Percentiles rank a stretch among this genome's conserved stretches.
These are phyloP conservation scores for Syritta pipiens DNA, from an alignment of 2,888 invertebrate genomes.

Conservation along the genomic window DNA sequence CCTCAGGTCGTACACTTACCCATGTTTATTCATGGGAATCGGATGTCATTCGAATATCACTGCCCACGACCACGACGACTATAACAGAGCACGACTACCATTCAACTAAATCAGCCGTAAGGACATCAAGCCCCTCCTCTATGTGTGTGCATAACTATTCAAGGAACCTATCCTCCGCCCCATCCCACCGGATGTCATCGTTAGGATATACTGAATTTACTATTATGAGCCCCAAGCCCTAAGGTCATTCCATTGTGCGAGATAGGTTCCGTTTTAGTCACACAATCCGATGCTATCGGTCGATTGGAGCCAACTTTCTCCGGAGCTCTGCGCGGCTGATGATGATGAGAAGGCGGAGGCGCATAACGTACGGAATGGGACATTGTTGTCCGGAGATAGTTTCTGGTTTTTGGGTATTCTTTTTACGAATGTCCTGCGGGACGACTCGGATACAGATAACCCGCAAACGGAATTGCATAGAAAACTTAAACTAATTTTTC, in stretches of 20 bases:
- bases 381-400: conserved; percentile 25
- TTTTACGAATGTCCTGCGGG: conserved; percentile 44
- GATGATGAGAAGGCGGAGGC: conserved; percentile 13
- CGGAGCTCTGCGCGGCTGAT: no score
- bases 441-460: conserved; percentile 33
- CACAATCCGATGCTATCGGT: conserved; percentile 42
- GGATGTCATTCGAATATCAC: conserved; percentile 59
- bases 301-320: conserved; percentile 57
- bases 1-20: conserved; percentile 11
- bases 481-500: conserved; percentile 42
- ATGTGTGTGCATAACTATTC: conserved; percentile 18
- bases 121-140: conserved; percentile 14
- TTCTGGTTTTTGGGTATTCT: conserved; percentile 11
- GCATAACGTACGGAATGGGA: neutral
- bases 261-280: conserved; percentile 50
- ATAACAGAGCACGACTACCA: conserved; percentile 31
- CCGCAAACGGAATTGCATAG: conserved; percentile 15
- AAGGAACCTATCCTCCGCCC: conserved; percentile 11
- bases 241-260: conserved; percentile 49
- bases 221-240: conserved; percentile 49
- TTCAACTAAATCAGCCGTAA: conserved; percentile 58
- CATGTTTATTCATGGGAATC: conserved; percentile 50
- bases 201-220: conserved; percentile 47
- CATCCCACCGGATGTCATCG: conserved; percentile 52
- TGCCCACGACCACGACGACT: conserved; percentile 24